Conservation (phyloP, 2,797 vertebrate genomes). For the Acipenser oxyrinchus region DNA sequence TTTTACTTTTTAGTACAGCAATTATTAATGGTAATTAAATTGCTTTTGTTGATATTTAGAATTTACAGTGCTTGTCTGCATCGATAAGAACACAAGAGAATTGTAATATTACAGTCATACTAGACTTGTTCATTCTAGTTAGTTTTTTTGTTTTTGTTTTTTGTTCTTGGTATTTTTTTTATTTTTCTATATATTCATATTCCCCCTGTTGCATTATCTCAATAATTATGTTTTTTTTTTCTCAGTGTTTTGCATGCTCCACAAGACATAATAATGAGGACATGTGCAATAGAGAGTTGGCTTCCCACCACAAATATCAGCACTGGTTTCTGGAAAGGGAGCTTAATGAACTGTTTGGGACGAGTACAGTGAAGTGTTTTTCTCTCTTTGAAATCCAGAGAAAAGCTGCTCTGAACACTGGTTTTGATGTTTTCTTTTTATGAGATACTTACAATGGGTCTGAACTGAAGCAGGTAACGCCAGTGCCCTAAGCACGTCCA, state of each 20-base stretch:
- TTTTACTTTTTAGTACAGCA: constrained; percentile 59
- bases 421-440: no score
- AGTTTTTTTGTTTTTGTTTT: constrained; percentile 32
- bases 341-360: constrained; percentile 33
- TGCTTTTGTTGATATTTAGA: constrained; percentile 69
- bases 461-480: no score
- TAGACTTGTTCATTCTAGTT: constrained; percentile 35
- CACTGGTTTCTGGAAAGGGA: constrained; percentile 17
- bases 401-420: no score
- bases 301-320: constrained; percentile 38
- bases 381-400: no score
- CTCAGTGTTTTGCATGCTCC: constrained; percentile 29
- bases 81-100: constrained; percentile 72
- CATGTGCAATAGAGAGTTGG: constrained; percentile 64
- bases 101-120: constrained; percentile 37
- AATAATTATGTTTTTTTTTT: not conserved
- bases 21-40: constrained; percentile 70
- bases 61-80: constrained; percentile 63
- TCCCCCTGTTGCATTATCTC: constrained; percentile 20
- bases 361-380: no score
- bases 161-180: constrained; percentile 6
- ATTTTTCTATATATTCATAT: constrained; percentile 10
- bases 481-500: no score
- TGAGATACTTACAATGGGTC: no score
- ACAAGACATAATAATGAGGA: constrained; percentile 49